Percentiles rank a stretch among this genome's conserved stretches.
These are phyloP conservation scores for Alces alces DNA, from an alignment of 2,113 vertebrate genomes.

Conservation along the genomic window DNA sequence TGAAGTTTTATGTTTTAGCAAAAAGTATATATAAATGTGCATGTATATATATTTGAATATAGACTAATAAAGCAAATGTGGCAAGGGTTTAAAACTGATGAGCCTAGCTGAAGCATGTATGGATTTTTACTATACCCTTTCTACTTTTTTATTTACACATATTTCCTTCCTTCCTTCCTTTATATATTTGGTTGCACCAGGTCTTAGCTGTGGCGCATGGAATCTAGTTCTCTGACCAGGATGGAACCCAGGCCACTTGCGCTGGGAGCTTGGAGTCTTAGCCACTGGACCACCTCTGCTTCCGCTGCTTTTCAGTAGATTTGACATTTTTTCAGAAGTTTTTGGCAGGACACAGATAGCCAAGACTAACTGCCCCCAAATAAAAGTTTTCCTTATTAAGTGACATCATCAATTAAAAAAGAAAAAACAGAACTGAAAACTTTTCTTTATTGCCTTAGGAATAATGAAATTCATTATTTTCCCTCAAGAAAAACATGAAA, in stretches of 20 bases:
- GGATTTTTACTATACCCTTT: not conserved
- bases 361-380: not conserved
- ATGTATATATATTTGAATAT: too few relatives aligned
- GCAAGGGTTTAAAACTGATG: not conserved
- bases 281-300: not conserved
- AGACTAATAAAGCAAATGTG: not conserved
- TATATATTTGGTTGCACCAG: not conserved
- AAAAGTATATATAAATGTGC: not conserved
- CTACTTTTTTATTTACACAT: not conserved
- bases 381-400: not conserved
- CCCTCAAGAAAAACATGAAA: not conserved
- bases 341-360: not conserved
- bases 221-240: not conserved
- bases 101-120: not conserved
- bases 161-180: not conserved
- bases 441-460: not conserved
- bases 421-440: not conserved
- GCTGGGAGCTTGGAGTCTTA: not conserved
- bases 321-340: not conserved
- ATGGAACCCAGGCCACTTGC: not conserved
- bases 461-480: not conserved
- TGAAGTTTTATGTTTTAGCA: not conserved
- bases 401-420: not conserved
- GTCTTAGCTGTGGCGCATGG: not conserved
- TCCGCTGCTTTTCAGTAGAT: not conserved